These are phyloP conservation scores for Acronicta psi DNA, from an alignment of 2,888 invertebrate genomes.

Conservation along the genomic window DNA sequence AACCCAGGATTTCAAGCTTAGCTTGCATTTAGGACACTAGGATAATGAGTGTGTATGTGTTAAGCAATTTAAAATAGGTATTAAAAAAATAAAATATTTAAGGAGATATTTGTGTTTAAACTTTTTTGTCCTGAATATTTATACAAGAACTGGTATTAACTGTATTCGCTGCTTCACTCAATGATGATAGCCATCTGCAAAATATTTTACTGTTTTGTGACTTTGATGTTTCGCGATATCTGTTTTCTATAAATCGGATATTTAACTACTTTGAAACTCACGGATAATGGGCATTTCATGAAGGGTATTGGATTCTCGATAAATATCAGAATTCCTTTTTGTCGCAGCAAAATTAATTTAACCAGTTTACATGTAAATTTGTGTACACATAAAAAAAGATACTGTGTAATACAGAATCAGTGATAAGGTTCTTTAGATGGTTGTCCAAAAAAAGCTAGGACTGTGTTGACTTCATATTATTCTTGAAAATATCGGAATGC, in stretches of 20 bases:
- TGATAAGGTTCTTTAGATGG: no score
- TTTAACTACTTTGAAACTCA: background rate
- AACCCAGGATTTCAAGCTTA: no score
- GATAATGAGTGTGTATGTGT: no score
- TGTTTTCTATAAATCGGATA: background rate
- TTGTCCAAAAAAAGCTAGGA: no score
- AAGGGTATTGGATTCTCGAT: background rate
- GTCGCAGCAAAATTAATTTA: slow-evolving; percentile 2
- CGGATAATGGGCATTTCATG: background rate
- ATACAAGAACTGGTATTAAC: background rate
- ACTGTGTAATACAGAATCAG: no score
- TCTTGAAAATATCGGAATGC: no score
- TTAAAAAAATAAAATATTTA: no score
- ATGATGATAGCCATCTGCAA: background rate
- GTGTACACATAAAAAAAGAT: no score
- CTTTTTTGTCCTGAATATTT: background rate
- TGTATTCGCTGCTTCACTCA: background rate
- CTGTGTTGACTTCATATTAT: no score
- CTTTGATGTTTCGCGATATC: background rate
- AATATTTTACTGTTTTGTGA: background rate
- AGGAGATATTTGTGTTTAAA: no score
- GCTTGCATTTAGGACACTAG: no score
- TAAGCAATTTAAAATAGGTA: no score
- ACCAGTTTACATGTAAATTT: background rate
- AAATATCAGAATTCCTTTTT: slow-evolving; percentile 10